Conservation (phyloP, 2,888 invertebrate species). For the Yponomeuta sedellus region DNA sequence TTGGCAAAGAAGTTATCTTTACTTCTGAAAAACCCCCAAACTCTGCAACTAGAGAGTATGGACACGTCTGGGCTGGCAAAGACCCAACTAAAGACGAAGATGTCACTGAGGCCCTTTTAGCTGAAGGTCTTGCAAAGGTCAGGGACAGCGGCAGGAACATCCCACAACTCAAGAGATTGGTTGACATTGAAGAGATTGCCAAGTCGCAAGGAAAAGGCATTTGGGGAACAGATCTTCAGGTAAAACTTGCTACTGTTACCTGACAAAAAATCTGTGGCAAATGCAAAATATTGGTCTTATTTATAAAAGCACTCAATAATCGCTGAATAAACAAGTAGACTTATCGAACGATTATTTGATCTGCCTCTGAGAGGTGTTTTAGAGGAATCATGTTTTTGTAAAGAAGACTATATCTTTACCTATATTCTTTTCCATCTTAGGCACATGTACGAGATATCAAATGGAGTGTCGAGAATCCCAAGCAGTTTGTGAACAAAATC, state of each 20-base stretch:
- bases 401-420: not conserved
- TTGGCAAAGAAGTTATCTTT: slow-evolving; percentile 93
- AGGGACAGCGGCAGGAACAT: slow-evolving; percentile 74
- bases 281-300: not conserved
- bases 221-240: slow-evolving; percentile 75
- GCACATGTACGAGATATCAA: slow-evolving; percentile 90
- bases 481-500: slow-evolving; percentile 85
- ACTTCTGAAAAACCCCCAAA: slow-evolving; percentile 89
- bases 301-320: not conserved
- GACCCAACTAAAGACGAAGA: slow-evolving; percentile 88
- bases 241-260: slow-evolving; percentile 23
- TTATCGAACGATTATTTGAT: no score
- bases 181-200: slow-evolving; percentile 93
- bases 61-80: slow-evolving; percentile 89
- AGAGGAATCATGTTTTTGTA: no score
- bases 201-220: slow-evolving; percentile 92
- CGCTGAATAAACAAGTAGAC: no score
- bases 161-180: slow-evolving; percentile 81
- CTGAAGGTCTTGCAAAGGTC: slow-evolving; percentile 93
- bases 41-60: slow-evolving; percentile 89
- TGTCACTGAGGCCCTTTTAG: slow-evolving; percentile 89
- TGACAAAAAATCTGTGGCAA: no score
- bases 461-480: slow-evolving; percentile 89
- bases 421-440: slow-evolving; percentile 33
- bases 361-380: no score